Evolutionary conservation across 1,140 invertebrate species (phyloP).

Genomic region (Brachionus rubens): DNA sequence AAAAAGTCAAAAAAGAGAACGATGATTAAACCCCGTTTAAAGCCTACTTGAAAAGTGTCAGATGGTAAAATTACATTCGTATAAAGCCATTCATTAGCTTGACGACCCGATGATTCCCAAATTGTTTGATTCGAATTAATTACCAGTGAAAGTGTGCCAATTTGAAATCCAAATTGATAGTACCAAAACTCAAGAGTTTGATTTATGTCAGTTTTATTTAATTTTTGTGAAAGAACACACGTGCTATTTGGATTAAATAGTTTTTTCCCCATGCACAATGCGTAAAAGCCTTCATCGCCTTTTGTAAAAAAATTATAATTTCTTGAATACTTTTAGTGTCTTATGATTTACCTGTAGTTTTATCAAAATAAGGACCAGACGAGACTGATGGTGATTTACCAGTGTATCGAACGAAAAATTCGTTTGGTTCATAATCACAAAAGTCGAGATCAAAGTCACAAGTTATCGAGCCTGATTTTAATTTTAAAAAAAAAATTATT

Average conservation of each 20-base stretch:
- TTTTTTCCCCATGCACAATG: background rate
- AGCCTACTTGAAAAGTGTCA: background rate
- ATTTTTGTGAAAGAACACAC: background rate
- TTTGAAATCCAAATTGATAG: background rate
- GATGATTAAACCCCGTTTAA: too few relatives aligned
- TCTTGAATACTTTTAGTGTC: background rate
- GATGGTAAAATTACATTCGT: background rate
- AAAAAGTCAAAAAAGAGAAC: background rate
- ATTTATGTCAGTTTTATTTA: background rate
- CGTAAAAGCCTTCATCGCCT: background rate
- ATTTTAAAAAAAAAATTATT: background rate
- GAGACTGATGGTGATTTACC: background rate
- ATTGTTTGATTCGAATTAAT: background rate
- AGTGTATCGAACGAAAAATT: background rate
- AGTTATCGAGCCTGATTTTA: background rate
- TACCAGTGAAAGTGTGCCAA: background rate
- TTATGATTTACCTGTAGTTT: background rate
- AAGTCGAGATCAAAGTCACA: slow-evolving; percentile 33
- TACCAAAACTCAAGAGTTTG: background rate
- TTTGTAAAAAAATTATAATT: too few relatives aligned
- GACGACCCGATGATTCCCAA: background rate
- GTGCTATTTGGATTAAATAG: background rate
- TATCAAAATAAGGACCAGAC: slow-evolving; percentile 14
- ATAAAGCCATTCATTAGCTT: background rate
- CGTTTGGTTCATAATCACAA: background rate